Evolutionary conservation across 2,113 vertebrate genomes (phyloP).

Genomic region (Bombycilla garrulus): DNA sequence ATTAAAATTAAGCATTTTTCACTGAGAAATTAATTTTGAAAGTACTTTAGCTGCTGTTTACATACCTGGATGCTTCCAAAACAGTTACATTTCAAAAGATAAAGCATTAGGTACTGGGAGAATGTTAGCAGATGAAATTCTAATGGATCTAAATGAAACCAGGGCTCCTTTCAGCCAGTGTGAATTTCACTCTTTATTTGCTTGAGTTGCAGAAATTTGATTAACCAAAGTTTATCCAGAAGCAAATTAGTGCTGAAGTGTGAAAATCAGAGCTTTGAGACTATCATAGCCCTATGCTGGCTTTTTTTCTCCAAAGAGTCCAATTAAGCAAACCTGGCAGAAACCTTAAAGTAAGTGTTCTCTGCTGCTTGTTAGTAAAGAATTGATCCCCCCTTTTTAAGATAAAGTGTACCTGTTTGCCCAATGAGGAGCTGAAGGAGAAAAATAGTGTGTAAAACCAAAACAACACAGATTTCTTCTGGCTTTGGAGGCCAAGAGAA

Average conservation of each 20-base stretch:
- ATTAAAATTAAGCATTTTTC: not conserved
- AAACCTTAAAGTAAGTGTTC: not conserved
- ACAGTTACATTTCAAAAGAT: not conserved
- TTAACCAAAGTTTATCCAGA: conserved; percentile 24
- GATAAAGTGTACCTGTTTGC: not conserved
- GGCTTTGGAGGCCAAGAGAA: not conserved
- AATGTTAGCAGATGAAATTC: not conserved
- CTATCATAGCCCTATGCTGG: not conserved
- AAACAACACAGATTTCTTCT: not conserved
- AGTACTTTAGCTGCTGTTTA: not conserved
- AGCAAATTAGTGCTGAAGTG: not conserved
- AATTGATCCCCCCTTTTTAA: not conserved
- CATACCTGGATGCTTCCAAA: not conserved
- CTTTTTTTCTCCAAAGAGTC: not conserved
- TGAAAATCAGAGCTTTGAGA: conserved; percentile 17
- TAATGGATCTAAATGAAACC: not conserved
- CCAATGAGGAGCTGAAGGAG: not conserved
- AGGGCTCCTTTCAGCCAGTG: not conserved
- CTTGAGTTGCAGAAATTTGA: not conserved
- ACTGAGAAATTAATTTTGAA: not conserved
- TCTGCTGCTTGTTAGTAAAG: not conserved
- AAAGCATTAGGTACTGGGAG: not conserved
- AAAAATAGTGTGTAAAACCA: not conserved
- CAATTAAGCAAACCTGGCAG: not conserved
- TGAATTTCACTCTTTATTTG: not conserved